Conservation (phyloP, 2,113 vertebrate genomes). For the Carassius gibelio region DNA sequence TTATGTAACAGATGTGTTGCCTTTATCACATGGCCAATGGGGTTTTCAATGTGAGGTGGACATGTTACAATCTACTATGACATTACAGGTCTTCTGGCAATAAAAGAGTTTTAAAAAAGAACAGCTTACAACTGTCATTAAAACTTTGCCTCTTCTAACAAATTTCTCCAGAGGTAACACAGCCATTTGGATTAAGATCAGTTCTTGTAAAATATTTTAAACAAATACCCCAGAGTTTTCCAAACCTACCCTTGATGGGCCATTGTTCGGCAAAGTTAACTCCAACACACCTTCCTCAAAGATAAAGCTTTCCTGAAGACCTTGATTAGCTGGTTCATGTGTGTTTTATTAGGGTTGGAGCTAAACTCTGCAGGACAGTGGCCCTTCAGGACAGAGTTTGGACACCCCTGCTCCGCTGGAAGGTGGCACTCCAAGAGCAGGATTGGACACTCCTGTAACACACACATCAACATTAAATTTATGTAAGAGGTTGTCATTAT, state of each 20-base stretch:
- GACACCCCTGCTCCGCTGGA: too few relatives aligned
- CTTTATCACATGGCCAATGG: slow-evolving; percentile 6
- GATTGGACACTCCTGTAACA: too few relatives aligned
- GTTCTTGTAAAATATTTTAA: not conserved
- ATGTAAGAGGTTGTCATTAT: too few relatives aligned
- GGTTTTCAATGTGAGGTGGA: slow-evolving; percentile 36
- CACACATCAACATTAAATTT: too few relatives aligned
- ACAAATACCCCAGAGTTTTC: not conserved
- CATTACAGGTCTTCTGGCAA: not conserved
- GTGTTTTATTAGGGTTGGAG: not conserved
- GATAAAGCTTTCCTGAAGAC: not conserved
- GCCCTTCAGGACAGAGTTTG: too few relatives aligned
- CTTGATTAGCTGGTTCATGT: not conserved
- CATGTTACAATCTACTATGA: not conserved
- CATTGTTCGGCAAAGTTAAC: not conserved
- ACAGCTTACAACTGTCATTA: not conserved
- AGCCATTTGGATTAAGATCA: not conserved
- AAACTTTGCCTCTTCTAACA: not conserved
- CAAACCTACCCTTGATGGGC: not conserved
- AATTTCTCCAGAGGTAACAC: not conserved
- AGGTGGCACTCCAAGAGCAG: too few relatives aligned
- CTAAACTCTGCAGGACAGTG: not conserved
- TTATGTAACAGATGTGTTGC: slow-evolving; percentile 24
- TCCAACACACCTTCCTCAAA: not conserved
- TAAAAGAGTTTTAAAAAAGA: not conserved